Percentiles rank a stretch among this genome's conserved stretches.
These are phyloP conservation scores for Philypnodon macrostomus DNA, from an alignment of 2,797 vertebrate species.

Conservation along the genomic window DNA sequence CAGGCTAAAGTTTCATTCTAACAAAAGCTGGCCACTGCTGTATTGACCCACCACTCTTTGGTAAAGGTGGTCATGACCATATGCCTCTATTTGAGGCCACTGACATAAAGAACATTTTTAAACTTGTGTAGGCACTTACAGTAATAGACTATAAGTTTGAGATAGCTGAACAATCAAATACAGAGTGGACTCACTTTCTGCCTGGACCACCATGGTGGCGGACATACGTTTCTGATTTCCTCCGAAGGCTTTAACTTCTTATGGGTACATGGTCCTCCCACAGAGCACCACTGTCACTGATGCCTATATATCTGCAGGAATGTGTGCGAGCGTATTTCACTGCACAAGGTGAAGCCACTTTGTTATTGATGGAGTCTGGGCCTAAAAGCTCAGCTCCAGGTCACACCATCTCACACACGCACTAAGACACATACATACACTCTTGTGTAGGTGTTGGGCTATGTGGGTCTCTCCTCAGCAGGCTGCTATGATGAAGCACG, in stretches of 20 bases:
- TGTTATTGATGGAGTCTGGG: constrained; percentile 62
- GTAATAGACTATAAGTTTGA: constrained; percentile 14
- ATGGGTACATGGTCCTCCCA: constrained; percentile 85
- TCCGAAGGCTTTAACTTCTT: constrained; percentile 84
- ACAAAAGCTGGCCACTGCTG: no score
- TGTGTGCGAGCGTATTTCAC: constrained; percentile 25
- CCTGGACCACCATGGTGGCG: constrained; percentile 85
- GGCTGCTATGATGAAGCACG: constrained; percentile 57
- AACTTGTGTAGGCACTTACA: constrained; percentile 3
- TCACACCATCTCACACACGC: constrained; percentile 39
- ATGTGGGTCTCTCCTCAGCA: constrained; percentile 56
- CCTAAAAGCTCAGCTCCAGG: constrained; percentile 48
- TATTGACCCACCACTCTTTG: no score
- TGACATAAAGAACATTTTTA: not conserved
- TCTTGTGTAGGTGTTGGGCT: constrained; percentile 59
- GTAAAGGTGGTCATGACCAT: no score
- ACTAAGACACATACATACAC: no score
- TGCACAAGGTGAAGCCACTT: constrained; percentile 57
- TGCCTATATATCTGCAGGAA: constrained; percentile 75
- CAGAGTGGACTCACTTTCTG: constrained; percentile 35
- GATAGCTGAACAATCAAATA: constrained; percentile 24
- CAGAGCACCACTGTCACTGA: constrained; percentile 77
- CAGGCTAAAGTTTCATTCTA: no score
- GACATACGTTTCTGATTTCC: constrained; percentile 92
- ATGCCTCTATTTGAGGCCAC: not conserved